Percentiles rank a stretch among this genome's conserved stretches.
Evolutionary conservation across 2,113 vertebrate genomes (phyloP).

Genomic region (Coryphaenoides rupestris): DNA sequence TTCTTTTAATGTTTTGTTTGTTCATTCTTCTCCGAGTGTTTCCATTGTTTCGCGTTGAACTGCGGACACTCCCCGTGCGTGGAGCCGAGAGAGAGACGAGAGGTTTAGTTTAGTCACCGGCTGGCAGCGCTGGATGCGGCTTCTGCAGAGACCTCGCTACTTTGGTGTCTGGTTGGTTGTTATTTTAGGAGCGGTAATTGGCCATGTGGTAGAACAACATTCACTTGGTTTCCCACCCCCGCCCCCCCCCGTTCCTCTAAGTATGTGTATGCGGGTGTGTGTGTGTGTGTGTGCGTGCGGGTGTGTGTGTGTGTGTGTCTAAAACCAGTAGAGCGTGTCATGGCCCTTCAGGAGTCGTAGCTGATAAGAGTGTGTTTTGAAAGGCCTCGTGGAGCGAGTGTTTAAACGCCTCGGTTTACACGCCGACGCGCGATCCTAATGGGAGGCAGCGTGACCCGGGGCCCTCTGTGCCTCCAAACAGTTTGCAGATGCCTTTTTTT

Average conservation of each 20-base stretch:
- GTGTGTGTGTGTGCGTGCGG: too few relatives aligned
- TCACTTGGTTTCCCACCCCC: constrained; percentile 24
- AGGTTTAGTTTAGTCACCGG: constrained; percentile 48
- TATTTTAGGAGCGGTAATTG: constrained; percentile 53
- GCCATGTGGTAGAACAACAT: constrained; percentile 21
- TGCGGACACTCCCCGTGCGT: constrained; percentile 51
- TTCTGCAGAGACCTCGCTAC: constrained; percentile 40
- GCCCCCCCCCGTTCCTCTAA: too few relatives aligned
- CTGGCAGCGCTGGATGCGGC: constrained; percentile 52
- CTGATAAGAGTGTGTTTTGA: constrained; percentile 22
- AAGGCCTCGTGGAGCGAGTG: neutral
- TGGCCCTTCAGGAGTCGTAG: constrained; percentile 1
- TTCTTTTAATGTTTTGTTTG: too few relatives aligned
- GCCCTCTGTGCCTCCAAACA: too few relatives aligned
- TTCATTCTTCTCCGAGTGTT: constrained; percentile 33
- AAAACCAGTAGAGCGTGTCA: constrained; percentile 24
- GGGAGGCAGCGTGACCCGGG: constrained; percentile 9
- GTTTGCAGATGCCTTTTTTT: too few relatives aligned
- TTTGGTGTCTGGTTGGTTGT: constrained; percentile 11
- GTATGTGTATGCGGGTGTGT: neutral
- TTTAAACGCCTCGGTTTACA: constrained; percentile 16
- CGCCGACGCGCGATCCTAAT: constrained; percentile 22
- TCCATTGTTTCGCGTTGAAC: constrained; percentile 50
- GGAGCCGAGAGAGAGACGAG: constrained; percentile 62
- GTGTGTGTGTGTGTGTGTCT: neutral